A percentile compares a stretch with the other conserved stretches of the same genome.
Conservation (phyloP, 92 coral and sea anemone species). For the Paramuricea clavata region DNA sequence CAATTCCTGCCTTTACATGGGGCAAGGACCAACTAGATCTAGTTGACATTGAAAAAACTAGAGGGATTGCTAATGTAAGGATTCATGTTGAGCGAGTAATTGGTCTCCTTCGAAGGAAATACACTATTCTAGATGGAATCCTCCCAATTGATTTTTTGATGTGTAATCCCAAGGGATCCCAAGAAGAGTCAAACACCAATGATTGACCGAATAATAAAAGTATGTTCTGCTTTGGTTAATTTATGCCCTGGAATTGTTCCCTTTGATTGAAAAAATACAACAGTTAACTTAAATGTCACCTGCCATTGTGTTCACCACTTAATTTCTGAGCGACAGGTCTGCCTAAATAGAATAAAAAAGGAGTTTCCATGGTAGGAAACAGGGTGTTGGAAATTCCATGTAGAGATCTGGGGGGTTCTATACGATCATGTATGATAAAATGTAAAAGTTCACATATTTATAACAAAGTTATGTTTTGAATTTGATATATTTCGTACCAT, state of each 20-base stretch:
- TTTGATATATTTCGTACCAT: no score
- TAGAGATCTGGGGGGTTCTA: no score
- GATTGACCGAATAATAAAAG: slow-evolving; percentile 59
- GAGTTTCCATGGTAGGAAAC: no score
- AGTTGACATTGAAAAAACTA: slow-evolving; percentile 22
- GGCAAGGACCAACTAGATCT: slow-evolving; percentile 20
- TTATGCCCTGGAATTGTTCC: slow-evolving; percentile 49
- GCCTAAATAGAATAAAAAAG: no score
- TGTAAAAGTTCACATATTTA: no score
- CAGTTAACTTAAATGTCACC: slow-evolving; percentile 9
- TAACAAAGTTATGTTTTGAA: no score
- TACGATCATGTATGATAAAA: no score
- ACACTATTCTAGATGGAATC: neutral
- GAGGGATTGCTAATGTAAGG: slow-evolving; percentile 26
- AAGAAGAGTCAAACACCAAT: slow-evolving; percentile 38
- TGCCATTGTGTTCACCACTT: neutral
- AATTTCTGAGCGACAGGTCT: neutral
- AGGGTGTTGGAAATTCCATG: slow-evolving; percentile 7
- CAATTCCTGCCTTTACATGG: slow-evolving; percentile 7
- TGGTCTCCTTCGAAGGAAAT: neutral
- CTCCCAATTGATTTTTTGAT: slow-evolving; percentile 67
- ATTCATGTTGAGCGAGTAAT: slow-evolving; percentile 28
- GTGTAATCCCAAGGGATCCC: neutral
- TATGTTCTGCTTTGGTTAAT: slow-evolving; percentile 51
- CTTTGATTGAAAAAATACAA: slow-evolving; percentile 39